Evolutionary conservation across 2,113 vertebrate species (phyloP).

Genomic region (Anolis carolinensis): DNA sequence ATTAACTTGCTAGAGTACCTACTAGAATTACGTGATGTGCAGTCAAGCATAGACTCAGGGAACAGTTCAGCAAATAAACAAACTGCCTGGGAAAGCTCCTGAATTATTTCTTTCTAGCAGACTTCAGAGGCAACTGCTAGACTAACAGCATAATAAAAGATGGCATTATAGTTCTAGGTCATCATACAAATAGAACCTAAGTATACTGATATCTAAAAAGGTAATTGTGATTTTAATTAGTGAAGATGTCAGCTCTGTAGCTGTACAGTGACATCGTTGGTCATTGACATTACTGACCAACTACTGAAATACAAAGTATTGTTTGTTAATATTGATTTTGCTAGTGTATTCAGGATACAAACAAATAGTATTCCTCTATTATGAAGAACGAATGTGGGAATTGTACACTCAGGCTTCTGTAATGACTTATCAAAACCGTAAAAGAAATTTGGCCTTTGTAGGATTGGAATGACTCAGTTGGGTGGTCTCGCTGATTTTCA

Average conservation of each 20-base stretch:
- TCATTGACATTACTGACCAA: background rate
- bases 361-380: background rate
- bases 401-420: background rate
- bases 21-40: background rate
- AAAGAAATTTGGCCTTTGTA: background rate
- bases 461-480: background rate
- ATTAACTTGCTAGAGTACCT: constrained; percentile 4
- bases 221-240: background rate
- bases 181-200: constrained; percentile 8
- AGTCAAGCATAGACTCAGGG: background rate
- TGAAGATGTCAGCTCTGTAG: background rate
- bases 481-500: background rate
- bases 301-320: background rate
- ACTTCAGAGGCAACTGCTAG: constrained; percentile 3
- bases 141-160: background rate
- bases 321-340: background rate
- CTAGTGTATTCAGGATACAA: background rate
- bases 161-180: background rate
- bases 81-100: background rate
- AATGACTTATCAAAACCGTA: background rate
- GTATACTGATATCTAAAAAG: background rate
- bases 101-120: background rate
- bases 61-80: background rate
- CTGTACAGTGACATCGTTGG: background rate
- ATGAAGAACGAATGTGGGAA: background rate